Evolutionary conservation across 2,888 invertebrate species (phyloP).

Genomic region (Gibbula magus): DNA sequence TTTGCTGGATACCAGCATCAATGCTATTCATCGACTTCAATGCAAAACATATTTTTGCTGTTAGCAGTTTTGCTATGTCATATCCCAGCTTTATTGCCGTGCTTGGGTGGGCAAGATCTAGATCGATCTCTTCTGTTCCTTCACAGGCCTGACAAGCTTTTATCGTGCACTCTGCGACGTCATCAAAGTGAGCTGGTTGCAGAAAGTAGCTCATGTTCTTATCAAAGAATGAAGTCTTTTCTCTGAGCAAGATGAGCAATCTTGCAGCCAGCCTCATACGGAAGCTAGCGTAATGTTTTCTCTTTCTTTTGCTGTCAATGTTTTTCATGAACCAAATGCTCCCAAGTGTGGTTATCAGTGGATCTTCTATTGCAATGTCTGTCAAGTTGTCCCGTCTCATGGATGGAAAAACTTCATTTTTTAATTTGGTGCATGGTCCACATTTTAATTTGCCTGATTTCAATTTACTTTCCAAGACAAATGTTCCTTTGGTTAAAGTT

Average conservation of each 20-base stretch:
- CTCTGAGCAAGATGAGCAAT: conserved; percentile 20
- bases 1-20: too few species aligned
- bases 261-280: conserved; percentile 36
- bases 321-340: conserved; percentile 28
- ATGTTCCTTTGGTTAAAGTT: neutral
- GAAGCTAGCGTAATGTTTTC: conserved; percentile 31
- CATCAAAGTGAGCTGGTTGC: neutral
- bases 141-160: too few species aligned
- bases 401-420: conserved; percentile 27
- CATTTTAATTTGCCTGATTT: conserved; percentile 7
- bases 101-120: too few species aligned
- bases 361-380: conserved; percentile 17
- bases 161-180: too few species aligned
- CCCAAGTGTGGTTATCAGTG: conserved; percentile 25
- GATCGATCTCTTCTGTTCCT: too few species aligned
- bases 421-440: neutral
- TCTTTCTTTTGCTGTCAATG: conserved; percentile 27
- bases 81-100: too few species aligned
- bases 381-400: conserved; percentile 27
- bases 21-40: too few species aligned
- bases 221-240: neutral
- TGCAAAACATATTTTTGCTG: too few species aligned
- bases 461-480: neutral
- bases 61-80: too few species aligned
- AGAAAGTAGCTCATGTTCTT: conserved; percentile 14